These are phyloP conservation scores for Diloba caeruleocephala DNA, from an alignment of 2,888 invertebrate species.

Conservation along the genomic window DNA sequence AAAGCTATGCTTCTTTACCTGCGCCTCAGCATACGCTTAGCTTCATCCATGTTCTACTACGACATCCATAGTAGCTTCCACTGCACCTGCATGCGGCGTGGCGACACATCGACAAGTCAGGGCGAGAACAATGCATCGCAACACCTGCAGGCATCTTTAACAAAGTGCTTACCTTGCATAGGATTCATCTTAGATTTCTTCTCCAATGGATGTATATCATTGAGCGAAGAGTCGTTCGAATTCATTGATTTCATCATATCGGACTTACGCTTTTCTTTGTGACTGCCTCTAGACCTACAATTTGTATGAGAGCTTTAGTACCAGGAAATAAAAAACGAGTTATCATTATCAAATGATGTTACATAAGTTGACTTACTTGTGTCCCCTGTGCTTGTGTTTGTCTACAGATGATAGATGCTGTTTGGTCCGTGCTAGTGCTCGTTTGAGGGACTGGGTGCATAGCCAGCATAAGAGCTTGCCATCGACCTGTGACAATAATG, in stretches of 20 bases:
- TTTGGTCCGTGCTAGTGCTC: slow-evolving; percentile 97
- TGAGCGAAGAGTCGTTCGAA: slow-evolving; percentile 71
- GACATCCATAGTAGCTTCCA: no score
- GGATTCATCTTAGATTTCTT: slow-evolving; percentile 85
- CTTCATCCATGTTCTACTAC: no score
- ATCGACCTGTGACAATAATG: slow-evolving; percentile 92
- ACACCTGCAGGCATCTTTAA: no score
- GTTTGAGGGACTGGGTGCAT: slow-evolving; percentile 97
- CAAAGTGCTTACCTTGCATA: slow-evolving; percentile 75
- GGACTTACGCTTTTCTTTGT: slow-evolving; percentile 88
- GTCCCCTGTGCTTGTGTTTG: slow-evolving; percentile 86
- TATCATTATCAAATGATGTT: no score
- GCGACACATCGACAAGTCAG: no score
- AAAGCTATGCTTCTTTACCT: no score
- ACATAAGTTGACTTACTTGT: slow-evolving; percentile 77
- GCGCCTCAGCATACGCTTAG: no score
- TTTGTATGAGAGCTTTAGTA: slow-evolving; percentile 4
- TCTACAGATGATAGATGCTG: slow-evolving; percentile 91
- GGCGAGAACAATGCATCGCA: no score
- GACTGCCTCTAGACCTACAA: slow-evolving; percentile 90
- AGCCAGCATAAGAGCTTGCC: slow-evolving; percentile 98
- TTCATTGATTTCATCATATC: slow-evolving; percentile 84
- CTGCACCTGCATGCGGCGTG: no score
- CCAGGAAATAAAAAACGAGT: no score
- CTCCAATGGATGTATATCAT: slow-evolving; percentile 80